Conservation (phyloP, 2,113 vertebrate genomes). For the Oxyura jamaicensis region DNA sequence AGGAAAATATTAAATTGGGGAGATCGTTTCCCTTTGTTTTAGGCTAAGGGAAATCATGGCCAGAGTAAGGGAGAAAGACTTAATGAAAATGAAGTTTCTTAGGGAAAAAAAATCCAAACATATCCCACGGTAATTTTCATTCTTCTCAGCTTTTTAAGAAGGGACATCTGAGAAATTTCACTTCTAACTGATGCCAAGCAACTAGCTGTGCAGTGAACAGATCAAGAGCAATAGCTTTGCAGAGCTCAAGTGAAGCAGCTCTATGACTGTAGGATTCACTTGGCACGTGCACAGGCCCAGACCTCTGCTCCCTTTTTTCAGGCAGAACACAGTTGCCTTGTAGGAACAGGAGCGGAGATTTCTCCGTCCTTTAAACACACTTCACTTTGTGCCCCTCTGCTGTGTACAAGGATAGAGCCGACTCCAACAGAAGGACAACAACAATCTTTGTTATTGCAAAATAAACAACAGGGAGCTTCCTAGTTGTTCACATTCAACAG, state of each 20-base stretch:
- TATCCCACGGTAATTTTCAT: neutral
- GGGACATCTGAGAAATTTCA: neutral
- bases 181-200: neutral
- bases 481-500: neutral
- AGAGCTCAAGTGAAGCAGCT: rapidly evolving
- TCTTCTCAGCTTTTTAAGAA: neutral
- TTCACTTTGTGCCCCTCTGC: rapidly evolving
- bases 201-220: neutral
- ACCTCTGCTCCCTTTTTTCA: neutral
- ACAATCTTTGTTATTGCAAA: neutral
- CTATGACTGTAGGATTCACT: neutral
- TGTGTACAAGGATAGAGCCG: neutral
- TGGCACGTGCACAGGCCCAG: neutral
- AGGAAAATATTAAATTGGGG: neutral
- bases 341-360: neutral
- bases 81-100: neutral
- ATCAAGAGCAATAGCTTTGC: neutral
- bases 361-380: neutral
- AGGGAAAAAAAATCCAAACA: neutral
- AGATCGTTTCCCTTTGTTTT: neutral
- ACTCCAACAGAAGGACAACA: neutral
- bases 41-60: neutral
- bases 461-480: neutral
- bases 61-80: neutral
- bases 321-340: neutral